Conservation (phyloP, 1,140 invertebrate genomes). For the Campoletis sonorensis region DNA sequence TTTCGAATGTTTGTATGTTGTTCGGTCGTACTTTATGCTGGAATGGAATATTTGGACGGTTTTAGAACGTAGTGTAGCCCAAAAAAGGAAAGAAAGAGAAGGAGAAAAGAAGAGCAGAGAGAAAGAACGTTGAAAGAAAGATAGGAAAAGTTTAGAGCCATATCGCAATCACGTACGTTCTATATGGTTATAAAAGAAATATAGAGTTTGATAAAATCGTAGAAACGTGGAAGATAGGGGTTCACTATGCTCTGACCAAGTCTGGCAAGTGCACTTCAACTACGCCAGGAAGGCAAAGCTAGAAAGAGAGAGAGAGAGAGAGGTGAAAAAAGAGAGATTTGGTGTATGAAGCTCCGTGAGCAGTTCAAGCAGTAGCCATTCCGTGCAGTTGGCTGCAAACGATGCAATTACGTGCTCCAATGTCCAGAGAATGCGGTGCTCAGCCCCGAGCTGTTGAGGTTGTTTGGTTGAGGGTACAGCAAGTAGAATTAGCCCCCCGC, state of each 20-base stretch:
- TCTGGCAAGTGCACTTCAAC: conserved; percentile 38
- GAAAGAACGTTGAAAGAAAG: not conserved
- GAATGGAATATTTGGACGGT: not conserved
- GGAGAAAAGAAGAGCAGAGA: not conserved
- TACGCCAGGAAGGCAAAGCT: not conserved
- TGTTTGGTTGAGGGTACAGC: not conserved
- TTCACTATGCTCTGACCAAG: not conserved
- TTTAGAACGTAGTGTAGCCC: not conserved
- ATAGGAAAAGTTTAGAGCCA: conserved; percentile 10
- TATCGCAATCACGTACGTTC: conserved; percentile 22
- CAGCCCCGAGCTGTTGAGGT: conserved; percentile 28
- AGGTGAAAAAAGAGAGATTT: not conserved
- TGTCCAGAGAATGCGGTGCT: conserved; percentile 65
- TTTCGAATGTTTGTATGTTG: too few species aligned
- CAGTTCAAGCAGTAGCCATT: conserved; percentile 47
- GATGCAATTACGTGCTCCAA: conserved; percentile 71
- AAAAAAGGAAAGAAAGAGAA: not conserved
- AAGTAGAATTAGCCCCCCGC: not conserved
- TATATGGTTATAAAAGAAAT: not conserved
- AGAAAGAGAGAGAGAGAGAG: not conserved
- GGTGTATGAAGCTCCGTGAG: not conserved
- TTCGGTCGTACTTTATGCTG: too few species aligned
- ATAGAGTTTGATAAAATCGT: not conserved
- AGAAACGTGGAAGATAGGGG: conserved; percentile 12
- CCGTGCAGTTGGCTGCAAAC: conserved; percentile 62